Percentiles rank a stretch among this genome's conserved stretches.
phyloP scores from a whole-genome alignment of 2,888 invertebrate genomes.

The Caenorhabditis angaria region DNA sequence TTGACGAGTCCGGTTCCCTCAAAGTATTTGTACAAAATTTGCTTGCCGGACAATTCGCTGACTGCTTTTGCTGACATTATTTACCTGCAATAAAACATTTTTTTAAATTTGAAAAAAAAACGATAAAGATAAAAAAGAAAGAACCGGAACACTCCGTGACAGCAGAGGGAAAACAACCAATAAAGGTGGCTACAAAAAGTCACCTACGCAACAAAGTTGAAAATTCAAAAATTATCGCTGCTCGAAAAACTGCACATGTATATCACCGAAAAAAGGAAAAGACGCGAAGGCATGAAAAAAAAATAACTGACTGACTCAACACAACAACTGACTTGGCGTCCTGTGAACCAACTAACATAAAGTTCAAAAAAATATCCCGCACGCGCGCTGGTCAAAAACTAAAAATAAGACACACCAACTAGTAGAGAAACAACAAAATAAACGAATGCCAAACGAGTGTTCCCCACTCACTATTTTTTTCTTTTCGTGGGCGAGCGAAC shows the following conservation, averaged over 20 bases:
- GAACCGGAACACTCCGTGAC: too few species aligned
- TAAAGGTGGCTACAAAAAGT: too few species aligned
- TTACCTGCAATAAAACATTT: slow-evolving; percentile 7
- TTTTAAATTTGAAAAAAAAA: not conserved
- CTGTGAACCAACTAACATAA: too few species aligned
- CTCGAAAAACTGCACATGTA: too few species aligned
- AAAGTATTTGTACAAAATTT: slow-evolving; percentile 65
- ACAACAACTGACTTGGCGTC: not conserved
- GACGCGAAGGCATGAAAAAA: slow-evolving; percentile 50
- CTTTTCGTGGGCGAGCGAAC: too few species aligned
- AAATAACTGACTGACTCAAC: not conserved
- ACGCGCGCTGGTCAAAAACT: too few species aligned
- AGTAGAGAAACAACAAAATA: not conserved
- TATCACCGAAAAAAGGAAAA: slow-evolving; percentile 58
- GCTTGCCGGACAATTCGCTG: slow-evolving; percentile 68
- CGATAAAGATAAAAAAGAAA: slow-evolving; percentile 3
- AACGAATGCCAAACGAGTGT: not conserved
- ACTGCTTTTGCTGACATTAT: slow-evolving; percentile 71
- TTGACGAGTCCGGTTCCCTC: slow-evolving; percentile 53
- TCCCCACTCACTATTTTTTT: slow-evolving; percentile 9
- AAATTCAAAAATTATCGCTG: too few species aligned
- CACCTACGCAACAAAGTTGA: too few species aligned
- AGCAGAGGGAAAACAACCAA: too few species aligned
- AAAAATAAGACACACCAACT: not conserved
- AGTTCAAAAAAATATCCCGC: too few species aligned